A percentile compares a stretch with the other conserved stretches of the same genome.
Conservation (phyloP, 2,888 invertebrate genomes). For the Eretmocerus hayati region DNA sequence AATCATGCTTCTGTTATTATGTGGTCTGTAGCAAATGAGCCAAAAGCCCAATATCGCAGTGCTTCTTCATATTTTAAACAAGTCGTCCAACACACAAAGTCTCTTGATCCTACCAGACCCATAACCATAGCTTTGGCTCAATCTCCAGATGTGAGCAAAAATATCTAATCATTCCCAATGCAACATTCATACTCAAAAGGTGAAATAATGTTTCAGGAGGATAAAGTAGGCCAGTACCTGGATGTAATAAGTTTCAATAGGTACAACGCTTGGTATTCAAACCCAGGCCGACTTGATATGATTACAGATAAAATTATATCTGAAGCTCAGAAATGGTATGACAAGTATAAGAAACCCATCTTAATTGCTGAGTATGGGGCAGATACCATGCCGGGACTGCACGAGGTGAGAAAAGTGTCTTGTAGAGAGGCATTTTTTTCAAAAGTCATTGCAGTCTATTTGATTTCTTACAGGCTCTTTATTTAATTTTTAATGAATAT, state of each 20-base stretch:
- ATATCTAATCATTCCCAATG: too few relatives aligned
- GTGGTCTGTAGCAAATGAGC: slow-evolving; percentile 97
- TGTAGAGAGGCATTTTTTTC: too few relatives aligned
- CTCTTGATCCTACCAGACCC: slow-evolving; percentile 73
- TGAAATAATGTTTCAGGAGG: slow-evolving; percentile 37
- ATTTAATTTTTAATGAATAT: too few relatives aligned
- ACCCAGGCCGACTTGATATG: slow-evolving; percentile 73
- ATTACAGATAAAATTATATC: slow-evolving; percentile 63
- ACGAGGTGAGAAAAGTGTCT: slow-evolving; percentile 57
- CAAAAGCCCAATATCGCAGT: slow-evolving; percentile 60
- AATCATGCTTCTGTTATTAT: slow-evolving; percentile 93
- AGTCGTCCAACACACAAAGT: slow-evolving; percentile 69
- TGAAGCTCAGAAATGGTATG: slow-evolving; percentile 75
- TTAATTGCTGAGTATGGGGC: slow-evolving; percentile 95
- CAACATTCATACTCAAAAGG: slow-evolving; percentile 1
- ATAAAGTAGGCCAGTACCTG: slow-evolving; percentile 51
- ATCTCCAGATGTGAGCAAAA: slow-evolving; percentile 54
- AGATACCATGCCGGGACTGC: slow-evolving; percentile 86
- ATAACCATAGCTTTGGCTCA: slow-evolving; percentile 76
- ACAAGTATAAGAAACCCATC: slow-evolving; percentile 78
- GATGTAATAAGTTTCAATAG: slow-evolving; percentile 94
- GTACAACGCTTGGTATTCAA: slow-evolving; percentile 91
- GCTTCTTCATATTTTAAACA: slow-evolving; percentile 78
- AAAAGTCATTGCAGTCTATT: too few relatives aligned
- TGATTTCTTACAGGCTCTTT: too few relatives aligned